Conservation (phyloP, 2,888 invertebrate genomes). For the Brachyptera putata region DNA sequence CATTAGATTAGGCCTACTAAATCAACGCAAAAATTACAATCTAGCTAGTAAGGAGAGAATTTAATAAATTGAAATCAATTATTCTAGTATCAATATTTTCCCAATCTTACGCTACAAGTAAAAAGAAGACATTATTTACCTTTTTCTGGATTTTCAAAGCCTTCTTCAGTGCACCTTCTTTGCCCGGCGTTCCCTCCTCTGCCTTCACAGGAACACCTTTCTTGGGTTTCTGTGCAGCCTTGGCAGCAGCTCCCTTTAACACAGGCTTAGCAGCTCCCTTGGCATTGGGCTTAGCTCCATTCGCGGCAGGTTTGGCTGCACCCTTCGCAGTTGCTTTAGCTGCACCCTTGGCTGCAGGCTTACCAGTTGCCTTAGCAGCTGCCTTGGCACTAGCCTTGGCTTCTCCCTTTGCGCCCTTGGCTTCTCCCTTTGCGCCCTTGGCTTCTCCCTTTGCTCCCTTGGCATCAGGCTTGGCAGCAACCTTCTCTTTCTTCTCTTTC, state of each 20-base stretch:
- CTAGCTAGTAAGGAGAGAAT: too few species aligned
- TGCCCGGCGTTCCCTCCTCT: conserved; percentile 47
- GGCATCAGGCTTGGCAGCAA: conserved; percentile 42
- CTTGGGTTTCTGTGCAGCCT: conserved; percentile 51
- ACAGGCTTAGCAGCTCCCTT: conserved; percentile 52
- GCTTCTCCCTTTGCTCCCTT: conserved; percentile 30
- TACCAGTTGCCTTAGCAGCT: conserved; percentile 43
- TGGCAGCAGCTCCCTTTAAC: conserved; percentile 32
- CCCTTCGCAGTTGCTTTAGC: conserved; percentile 43
- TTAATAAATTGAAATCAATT: too few species aligned
- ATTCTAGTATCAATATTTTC: too few species aligned
- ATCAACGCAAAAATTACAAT: too few species aligned
- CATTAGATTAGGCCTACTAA: too few species aligned
- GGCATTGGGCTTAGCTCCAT: conserved; percentile 40
- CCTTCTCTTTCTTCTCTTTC: conserved; percentile 46
- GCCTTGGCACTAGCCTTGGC: conserved; percentile 40
- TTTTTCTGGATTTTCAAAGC: conserved; percentile 83
- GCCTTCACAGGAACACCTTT: conserved; percentile 51
- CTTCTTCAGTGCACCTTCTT: conserved; percentile 60
- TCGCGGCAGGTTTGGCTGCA: conserved; percentile 49
- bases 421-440: conserved; percentile 29
- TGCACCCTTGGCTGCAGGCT: conserved; percentile 43
- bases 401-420: conserved; percentile 32
- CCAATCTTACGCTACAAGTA: too few species aligned
- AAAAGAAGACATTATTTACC: conserved; percentile 51